Evolutionary conservation across 1,140 invertebrate species (phyloP).

Genomic region (Augochlora pura): DNA sequence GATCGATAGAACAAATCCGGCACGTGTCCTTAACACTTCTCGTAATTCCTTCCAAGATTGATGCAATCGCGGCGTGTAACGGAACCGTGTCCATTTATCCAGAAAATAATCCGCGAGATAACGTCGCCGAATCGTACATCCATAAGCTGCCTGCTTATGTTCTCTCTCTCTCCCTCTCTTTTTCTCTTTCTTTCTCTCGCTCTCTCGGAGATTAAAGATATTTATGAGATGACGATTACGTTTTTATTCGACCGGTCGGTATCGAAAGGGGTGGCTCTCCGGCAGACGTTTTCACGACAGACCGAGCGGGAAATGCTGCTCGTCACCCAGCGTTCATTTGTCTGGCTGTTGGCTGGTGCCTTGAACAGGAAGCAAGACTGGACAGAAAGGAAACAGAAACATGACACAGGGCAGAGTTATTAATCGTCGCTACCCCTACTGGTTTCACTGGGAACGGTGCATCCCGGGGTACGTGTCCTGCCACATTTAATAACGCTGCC

Average conservation of each 20-base stretch:
- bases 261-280: slow-evolving; percentile 71
- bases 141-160: slow-evolving; percentile 43
- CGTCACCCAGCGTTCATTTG: slow-evolving; percentile 79
- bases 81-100: slow-evolving; percentile 74
- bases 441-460: neutral
- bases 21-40: neutral
- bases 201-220: slow-evolving; percentile 75
- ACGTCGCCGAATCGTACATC: slow-evolving; percentile 65
- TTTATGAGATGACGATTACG: slow-evolving; percentile 78
- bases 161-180: no score
- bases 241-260: slow-evolving; percentile 78
- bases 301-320: slow-evolving; percentile 76
- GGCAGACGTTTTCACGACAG: slow-evolving; percentile 74
- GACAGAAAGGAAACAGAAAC: slow-evolving; percentile 38
- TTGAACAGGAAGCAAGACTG: slow-evolving; percentile 28
- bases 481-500: neutral
- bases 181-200: neutral
- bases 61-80: slow-evolving; percentile 25
- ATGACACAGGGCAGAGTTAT: slow-evolving; percentile 51
- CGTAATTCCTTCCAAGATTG: slow-evolving; percentile 12
- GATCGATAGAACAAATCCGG: neutral
- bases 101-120: slow-evolving; percentile 79
- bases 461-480: neutral
- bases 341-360: slow-evolving; percentile 57
- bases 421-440: slow-evolving; percentile 47